phyloP scores from a whole-genome alignment of 2,888 invertebrate species.

The Gisinianus flammeolus region DNA sequence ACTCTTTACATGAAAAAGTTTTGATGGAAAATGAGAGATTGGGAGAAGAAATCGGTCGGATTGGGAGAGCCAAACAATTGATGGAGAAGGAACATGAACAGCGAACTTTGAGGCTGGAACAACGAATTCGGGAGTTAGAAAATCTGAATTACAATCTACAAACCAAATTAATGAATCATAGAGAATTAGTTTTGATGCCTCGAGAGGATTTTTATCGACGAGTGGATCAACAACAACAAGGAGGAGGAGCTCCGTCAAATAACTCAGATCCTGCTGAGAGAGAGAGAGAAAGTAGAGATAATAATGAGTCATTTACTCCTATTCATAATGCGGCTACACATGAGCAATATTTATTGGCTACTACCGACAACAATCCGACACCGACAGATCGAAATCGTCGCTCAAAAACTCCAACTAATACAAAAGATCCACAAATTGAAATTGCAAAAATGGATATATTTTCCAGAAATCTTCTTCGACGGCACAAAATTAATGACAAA shows the following conservation, averaged over 20 bases:
- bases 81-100: conserved; percentile 26
- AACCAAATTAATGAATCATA: conserved; percentile 15
- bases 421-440: too few species aligned
- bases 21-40: conserved; percentile 27
- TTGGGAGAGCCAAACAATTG: conserved; percentile 17
- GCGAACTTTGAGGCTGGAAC: conserved; percentile 16
- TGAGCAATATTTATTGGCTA: background rate
- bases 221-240: too few species aligned
- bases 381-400: too few species aligned
- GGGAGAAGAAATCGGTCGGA: conserved; percentile 23
- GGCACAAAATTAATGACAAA: background rate
- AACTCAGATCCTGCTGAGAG: background rate
- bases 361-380: too few species aligned
- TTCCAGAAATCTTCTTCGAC: background rate
- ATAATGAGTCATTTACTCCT: background rate
- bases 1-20: conserved; percentile 26
- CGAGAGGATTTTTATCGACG: too few species aligned
- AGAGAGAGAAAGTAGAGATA: background rate
- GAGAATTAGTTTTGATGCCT: too few species aligned
- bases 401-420: too few species aligned
- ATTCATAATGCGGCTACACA: background rate
- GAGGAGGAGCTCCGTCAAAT: background rate
- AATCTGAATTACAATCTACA: conserved; percentile 27
- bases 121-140: conserved; percentile 38
- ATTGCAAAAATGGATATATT: background rate